phyloP scores from a whole-genome alignment of 2,888 invertebrate genomes.

The Scaptomyza polygonia region DNA sequence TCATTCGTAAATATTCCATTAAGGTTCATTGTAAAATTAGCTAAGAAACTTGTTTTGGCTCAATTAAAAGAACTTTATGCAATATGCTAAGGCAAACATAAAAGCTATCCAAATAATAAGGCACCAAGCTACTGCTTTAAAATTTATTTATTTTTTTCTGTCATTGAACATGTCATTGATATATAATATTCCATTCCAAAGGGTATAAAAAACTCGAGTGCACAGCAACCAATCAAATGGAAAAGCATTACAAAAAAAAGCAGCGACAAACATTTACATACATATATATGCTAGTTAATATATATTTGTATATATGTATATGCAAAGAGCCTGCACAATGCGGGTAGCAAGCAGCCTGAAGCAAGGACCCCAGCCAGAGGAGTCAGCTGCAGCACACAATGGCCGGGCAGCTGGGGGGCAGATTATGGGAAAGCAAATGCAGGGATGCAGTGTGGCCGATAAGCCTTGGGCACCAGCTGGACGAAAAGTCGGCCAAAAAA shows the following conservation, averaged over 20 bases:
- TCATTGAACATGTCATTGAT: background rate
- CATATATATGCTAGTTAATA: background rate
- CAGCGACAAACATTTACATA: slow-evolving; percentile 20
- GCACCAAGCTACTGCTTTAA: background rate
- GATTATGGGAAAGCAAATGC: background rate
- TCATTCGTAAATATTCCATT: too few relatives aligned
- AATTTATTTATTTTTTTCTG: slow-evolving; percentile 1
- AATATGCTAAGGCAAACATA: background rate
- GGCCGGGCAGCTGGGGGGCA: slow-evolving; percentile 3
- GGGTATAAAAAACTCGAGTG: slow-evolving; percentile 3
- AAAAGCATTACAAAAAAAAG: slow-evolving; percentile 57
- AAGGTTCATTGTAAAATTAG: too few relatives aligned
- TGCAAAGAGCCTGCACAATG: slow-evolving; percentile 48
- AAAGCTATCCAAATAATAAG: background rate
- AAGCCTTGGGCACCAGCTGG: slow-evolving; percentile 43
- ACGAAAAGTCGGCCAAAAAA: slow-evolving; percentile 58
- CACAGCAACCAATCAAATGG: slow-evolving; percentile 58
- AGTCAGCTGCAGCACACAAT: slow-evolving; percentile 39
- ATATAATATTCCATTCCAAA: background rate
- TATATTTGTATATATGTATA: slow-evolving; percentile 39
- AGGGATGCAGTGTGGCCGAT: slow-evolving; percentile 36
- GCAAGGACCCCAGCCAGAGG: slow-evolving; percentile 3
- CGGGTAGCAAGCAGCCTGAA: slow-evolving; percentile 33
- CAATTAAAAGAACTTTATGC: too few relatives aligned
- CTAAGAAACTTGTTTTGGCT: too few relatives aligned